These are phyloP conservation scores for Drosophila melanogaster DNA, from an alignment of 1,140 invertebrate genomes.

Conservation along the genomic window DNA sequence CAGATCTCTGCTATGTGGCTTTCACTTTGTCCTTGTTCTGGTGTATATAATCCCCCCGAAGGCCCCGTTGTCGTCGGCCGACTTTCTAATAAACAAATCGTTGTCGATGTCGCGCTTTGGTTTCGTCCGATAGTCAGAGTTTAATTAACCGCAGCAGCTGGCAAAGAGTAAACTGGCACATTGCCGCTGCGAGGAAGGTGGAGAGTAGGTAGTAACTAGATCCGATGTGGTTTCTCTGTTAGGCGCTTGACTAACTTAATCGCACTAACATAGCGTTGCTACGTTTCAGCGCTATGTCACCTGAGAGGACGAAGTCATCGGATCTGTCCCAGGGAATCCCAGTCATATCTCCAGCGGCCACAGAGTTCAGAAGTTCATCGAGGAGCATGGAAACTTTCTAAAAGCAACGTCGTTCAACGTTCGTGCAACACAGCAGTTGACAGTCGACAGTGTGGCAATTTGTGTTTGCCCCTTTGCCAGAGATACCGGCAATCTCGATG, in stretches of 20 bases:
- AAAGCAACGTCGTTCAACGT: conserved; percentile 12
- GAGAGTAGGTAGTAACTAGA: conserved; percentile 40
- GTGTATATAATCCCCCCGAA: conserved; percentile 3
- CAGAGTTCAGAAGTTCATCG: conserved; percentile 64
- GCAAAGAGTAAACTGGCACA: conserved; percentile 41
- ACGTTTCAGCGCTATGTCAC: conserved; percentile 59
- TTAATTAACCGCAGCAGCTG: conserved; percentile 68
- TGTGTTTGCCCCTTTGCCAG: conserved; percentile 30
- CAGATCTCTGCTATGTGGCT: background rate
- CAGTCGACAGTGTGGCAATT: conserved; percentile 19
- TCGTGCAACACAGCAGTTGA: conserved; percentile 45
- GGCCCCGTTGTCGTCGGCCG: conserved; percentile 16
- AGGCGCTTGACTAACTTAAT: conserved; percentile 57
- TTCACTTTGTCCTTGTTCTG: conserved; percentile 34
- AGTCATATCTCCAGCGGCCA: conserved; percentile 45
- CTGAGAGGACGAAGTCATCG: conserved; percentile 52
- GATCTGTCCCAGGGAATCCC: conserved; percentile 25
- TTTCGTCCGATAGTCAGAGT: conserved; percentile 43
- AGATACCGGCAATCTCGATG: conserved; percentile 12
- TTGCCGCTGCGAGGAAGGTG: conserved; percentile 21
- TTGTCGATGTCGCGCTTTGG: conserved; percentile 44
- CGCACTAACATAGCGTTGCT: conserved; percentile 21
- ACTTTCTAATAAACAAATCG: conserved; percentile 65
- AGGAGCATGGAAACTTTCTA: conserved; percentile 46
- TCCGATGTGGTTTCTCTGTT: conserved; percentile 54